phyloP scores from a whole-genome alignment of 2,113 vertebrate genomes.

The Nyctereutes procyonoides region DNA sequence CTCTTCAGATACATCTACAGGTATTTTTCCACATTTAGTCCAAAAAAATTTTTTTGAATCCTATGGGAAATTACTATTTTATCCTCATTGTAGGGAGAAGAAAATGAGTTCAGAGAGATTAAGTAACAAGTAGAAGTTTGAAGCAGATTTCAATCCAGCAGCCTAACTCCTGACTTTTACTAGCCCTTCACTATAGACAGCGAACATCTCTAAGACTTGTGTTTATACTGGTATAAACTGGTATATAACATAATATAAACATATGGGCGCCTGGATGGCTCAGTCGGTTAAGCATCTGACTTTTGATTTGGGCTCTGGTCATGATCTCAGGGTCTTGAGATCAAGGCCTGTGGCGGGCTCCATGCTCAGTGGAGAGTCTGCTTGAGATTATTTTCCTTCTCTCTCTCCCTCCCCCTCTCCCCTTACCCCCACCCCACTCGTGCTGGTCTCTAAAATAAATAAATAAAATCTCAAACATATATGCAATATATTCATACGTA shows the following conservation, averaged over 20 bases:
- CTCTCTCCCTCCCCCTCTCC: background rate
- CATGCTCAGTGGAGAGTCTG: background rate
- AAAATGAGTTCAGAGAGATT: background rate
- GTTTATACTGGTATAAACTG: background rate
- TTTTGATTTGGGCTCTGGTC: background rate
- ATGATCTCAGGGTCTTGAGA: background rate
- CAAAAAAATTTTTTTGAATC: background rate
- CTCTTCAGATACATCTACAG: background rate
- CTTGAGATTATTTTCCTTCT: background rate
- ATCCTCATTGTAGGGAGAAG: background rate
- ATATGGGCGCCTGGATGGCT: background rate
- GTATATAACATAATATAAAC: background rate
- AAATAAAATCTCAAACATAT: background rate
- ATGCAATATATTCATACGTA: background rate
- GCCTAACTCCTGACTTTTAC: background rate
- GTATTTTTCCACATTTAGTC: background rate
- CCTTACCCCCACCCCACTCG: background rate
- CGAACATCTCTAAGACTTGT: background rate
- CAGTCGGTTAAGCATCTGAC: background rate
- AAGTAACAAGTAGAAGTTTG: background rate
- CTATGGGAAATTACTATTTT: background rate
- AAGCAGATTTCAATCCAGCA: background rate
- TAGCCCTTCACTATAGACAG: background rate
- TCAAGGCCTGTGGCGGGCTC: too few relatives aligned
- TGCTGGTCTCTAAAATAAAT: background rate